Conservation (phyloP, 2,113 vertebrate species). For the Cromileptes altivelis region DNA sequence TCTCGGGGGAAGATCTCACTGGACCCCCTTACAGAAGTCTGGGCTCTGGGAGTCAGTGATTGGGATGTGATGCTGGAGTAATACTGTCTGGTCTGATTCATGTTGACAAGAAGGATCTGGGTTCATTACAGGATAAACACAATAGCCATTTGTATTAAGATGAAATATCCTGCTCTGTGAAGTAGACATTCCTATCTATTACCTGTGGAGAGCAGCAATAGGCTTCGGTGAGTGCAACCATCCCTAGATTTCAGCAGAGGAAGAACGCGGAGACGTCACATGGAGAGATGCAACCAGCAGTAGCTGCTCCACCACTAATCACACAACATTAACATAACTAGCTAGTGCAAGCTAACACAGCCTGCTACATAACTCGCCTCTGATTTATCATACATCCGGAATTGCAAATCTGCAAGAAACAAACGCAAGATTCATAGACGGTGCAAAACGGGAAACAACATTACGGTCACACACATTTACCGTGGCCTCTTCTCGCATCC, state of each 20-base stretch:
- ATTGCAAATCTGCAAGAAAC: background rate
- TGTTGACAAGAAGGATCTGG: background rate
- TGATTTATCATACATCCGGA: conserved; percentile 12
- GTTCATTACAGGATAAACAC: background rate
- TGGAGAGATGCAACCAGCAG: conserved; percentile 55
- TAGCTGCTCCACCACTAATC: conserved; percentile 64
- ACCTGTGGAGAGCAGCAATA: conserved; percentile 69
- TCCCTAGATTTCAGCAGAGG: conserved; percentile 46
- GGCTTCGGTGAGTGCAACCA: background rate
- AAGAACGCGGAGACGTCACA: conserved; percentile 75
- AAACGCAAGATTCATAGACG: background rate
- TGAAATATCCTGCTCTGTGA: background rate
- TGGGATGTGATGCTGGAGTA: background rate
- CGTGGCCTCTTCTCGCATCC: conserved; percentile 40
- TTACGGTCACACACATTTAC: conserved; percentile 11
- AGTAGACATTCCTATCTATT: background rate
- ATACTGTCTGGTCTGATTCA: background rate
- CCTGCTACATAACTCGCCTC: conserved; percentile 32
- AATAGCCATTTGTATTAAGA: background rate
- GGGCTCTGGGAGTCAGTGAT: too few relatives aligned
- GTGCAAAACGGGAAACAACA: conserved; percentile 12
- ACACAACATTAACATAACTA: conserved; percentile 65
- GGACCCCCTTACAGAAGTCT: too few relatives aligned
- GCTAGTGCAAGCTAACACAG: conserved; percentile 59
- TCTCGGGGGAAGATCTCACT: too few relatives aligned